Conservation (phyloP, 2,888 invertebrate species). For the Cacoxenus indagator region DNA sequence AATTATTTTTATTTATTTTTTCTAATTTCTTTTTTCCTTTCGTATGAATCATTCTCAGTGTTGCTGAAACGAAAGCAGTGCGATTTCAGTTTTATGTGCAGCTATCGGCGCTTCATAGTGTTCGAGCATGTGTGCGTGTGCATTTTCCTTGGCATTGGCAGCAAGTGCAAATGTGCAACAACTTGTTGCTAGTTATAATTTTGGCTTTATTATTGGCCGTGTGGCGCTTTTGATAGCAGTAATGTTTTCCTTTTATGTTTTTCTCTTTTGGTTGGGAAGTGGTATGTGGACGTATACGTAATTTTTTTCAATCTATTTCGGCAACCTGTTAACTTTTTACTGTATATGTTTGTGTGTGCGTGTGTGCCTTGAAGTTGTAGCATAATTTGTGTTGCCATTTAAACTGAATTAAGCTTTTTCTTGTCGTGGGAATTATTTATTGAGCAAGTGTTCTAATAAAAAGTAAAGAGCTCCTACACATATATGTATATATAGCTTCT, state of each 20-base stretch:
- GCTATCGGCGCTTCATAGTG: neutral
- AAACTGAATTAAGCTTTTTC: conserved; percentile 37
- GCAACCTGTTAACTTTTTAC: neutral
- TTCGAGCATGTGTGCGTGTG: neutral
- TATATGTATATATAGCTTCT: neutral
- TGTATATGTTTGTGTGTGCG: neutral
- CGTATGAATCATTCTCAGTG: conserved; percentile 54
- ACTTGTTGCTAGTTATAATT: conserved; percentile 29
- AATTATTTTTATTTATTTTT: neutral
- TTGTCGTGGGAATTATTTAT: conserved; percentile 39
- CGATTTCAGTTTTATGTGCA: conserved; percentile 16
- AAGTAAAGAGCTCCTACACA: neutral
- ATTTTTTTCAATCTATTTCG: neutral
- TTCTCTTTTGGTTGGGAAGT: neutral
- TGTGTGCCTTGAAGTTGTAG: neutral
- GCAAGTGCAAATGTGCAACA: conserved; percentile 55
- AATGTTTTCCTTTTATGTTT: neutral
- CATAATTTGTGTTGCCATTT: conserved; percentile 27
- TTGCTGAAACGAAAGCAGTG: conserved; percentile 46
- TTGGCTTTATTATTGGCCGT: conserved; percentile 37
- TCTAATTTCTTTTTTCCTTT: too few relatives aligned
- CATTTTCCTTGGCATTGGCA: neutral
- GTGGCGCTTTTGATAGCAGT: neutral
- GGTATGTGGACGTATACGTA: neutral
- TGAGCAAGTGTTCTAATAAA: neutral